Evolutionary conservation across 2,888 invertebrate species (phyloP), one percentile per base, ranked within the genome.

Genomic region (Erynnis tages): DNA sequence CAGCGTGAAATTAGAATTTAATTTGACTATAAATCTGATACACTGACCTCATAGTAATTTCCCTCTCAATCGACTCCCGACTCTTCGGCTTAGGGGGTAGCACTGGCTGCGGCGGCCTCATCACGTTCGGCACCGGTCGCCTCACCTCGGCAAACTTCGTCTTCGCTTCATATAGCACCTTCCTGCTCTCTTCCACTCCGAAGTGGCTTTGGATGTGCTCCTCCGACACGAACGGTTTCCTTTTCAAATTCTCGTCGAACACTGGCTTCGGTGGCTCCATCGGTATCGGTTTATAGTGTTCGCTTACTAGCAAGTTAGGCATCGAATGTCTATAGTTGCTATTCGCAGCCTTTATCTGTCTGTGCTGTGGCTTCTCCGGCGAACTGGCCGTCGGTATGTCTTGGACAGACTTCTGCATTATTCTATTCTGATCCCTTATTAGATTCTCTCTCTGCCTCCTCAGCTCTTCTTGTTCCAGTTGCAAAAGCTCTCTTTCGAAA

Each of bases 401-500:
- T 64, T 93, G 93, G 27, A 93, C 84, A 0, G 94, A 93, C 46
- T 91, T 90, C 59, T 91, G 90, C 49, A 91, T 84, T 55, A 92
- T 82, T 1, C 91, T 81, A n/a, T 91, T 91, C 65, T 93, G 90
- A 67, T 94, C 94, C 32, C 93, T 91, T 13, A 94, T 82, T 6
- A 95, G 80, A 71, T 94, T 94, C 65, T 94, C 94, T 7, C 94
- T 90, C 68, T 95, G 94, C 2, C 95, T 89, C 59, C 94, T 92
- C 7, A 95, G 69, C 70, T 95, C 95, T 71, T 95, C 95, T 73
- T 94, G 93, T 71, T 96, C 94, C 37, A 94, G 76, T 73, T 95
- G 95, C 2, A 95, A 76, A 1, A 95, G 85, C 78, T 95, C 95
- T 35, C 94, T 91, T 81, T 95, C 95, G 57, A 95, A 94, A 59